Evolutionary conservation across 2,797 vertebrate species (phyloP).

Genomic region (Pterois miles): DNA sequence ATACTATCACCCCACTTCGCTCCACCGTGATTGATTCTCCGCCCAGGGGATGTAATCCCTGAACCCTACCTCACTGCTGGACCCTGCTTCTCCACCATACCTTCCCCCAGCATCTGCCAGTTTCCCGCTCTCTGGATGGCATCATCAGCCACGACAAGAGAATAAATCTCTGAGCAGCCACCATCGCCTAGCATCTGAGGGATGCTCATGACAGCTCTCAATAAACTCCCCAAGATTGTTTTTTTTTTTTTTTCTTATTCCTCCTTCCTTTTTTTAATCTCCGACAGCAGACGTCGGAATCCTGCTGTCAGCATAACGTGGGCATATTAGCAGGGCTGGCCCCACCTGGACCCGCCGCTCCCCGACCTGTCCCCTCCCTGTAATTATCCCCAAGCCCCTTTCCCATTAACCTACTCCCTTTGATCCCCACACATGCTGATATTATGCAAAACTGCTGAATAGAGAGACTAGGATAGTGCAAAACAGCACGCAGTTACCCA

Average conservation of each 20-base stretch:
- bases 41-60: constrained; percentile 74
- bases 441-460: constrained; percentile 92
- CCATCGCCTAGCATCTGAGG: constrained; percentile 62
- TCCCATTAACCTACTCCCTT: constrained; percentile 90
- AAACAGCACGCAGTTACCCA: constrained; percentile 74
- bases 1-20: constrained; percentile 45
- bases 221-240: constrained; percentile 78
- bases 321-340: constrained; percentile 84
- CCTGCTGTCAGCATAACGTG: constrained; percentile 88
- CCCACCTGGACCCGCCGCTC: constrained; percentile 83
- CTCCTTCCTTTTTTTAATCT: constrained; percentile 78
- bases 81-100: constrained; percentile 9
- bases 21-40: constrained; percentile 73
- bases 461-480: constrained; percentile 80
- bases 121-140: constrained; percentile 61
- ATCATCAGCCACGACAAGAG: constrained; percentile 80
- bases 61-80: constrained; percentile 70
- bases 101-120: constrained; percentile 58
- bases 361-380: constrained; percentile 84
- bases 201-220: constrained; percentile 77
- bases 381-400: constrained; percentile 89
- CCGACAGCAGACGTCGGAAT: constrained; percentile 82
- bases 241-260: constrained; percentile 41
- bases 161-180: constrained; percentile 74
- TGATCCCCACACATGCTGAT: constrained; percentile 87